Base-by-base conservation (phyloP, 2,797 vertebrate species). In the Onychomys leucogaster region DNA sequence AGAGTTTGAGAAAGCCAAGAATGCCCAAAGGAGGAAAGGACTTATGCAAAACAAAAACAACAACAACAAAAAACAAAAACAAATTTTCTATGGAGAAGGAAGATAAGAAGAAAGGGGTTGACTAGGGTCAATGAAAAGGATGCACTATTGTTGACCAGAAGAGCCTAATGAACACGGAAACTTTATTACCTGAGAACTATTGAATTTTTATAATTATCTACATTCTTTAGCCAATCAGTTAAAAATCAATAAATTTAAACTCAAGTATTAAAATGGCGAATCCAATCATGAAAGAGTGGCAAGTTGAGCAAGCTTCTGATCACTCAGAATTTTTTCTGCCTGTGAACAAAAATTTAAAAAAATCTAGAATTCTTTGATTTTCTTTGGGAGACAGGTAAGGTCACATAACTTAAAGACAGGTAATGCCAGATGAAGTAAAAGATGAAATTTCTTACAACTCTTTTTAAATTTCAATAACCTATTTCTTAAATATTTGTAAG, bases 401-500 rank as follows among this genome's bases (percentile, higher is more conserved):
- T 71, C 67, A 34, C 2, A 21, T n/a, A 52, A n/a, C 16, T n/a
- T 13, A 59, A 90, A 81, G 37, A 65, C 2, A 37, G 2, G 3
- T 34, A 46, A 10, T 46, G n/a, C 27, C 49, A 91, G 27, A 83
- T 67, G 71, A 87, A 84, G 80, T 55, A 73, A 95, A 91, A 4
- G 2, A 10, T 5, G 57, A 82, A 75, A 25, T 55, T 92, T 86
- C 14, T 87, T 65, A 52, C 5, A 90, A 76, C 75, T 63, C 77
- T 86, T 94, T 80, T 94, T 80, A 89, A 89, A 84, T 10, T 91
- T 83, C 37, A 94, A 34, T 1, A 86, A 91, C 55, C 13, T 80
- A 0, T 73, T 95, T 90, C 80, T 90, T 93, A 90, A 87, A 88
- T 96, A 90, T 86, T 92, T 93, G 19, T 43, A 83, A 93, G 59